phyloP scores from a whole-genome alignment of 2,888 invertebrate genomes.

The Rutpela maculata region DNA sequence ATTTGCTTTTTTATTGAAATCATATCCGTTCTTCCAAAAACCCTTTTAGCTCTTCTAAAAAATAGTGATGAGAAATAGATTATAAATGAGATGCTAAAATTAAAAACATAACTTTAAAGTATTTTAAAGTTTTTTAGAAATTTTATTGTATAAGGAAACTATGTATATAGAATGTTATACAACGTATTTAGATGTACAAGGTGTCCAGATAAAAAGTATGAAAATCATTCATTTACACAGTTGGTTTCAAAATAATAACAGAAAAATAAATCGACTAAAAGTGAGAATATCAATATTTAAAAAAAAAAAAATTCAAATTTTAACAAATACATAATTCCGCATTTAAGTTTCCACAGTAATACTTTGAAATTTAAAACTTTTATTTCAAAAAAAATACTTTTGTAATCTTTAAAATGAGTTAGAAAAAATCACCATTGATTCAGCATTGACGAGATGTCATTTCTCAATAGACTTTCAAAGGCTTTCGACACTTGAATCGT shows the following conservation, averaged over 20 bases:
- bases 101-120: slow-evolving; percentile 10
- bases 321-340: no score
- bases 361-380: no score
- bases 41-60: slow-evolving; percentile 27
- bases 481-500: no score
- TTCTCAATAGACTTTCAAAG: no score
- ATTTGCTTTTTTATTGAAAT: slow-evolving; percentile 28
- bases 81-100: slow-evolving; percentile 20
- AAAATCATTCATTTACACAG: neutral
- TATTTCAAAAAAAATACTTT: no score
- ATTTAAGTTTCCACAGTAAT: no score
- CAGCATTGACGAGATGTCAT: no score
- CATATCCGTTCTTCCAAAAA: slow-evolving; percentile 56
- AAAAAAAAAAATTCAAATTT: no score
- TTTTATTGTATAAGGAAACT: slow-evolving; percentile 17
- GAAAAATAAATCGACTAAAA: no score
- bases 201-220: neutral
- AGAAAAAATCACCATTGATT: no score
- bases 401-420: no score
- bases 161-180: slow-evolving; percentile 19
- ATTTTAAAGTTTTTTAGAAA: slow-evolving; percentile 12
- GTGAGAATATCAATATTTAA: no score
- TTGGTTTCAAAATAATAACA: neutral
- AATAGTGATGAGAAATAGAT: slow-evolving; percentile 13
- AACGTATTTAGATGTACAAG: slow-evolving; percentile 6